Conservation (phyloP, 2,888 invertebrate genomes). For the Drosophila neutralis region DNA sequence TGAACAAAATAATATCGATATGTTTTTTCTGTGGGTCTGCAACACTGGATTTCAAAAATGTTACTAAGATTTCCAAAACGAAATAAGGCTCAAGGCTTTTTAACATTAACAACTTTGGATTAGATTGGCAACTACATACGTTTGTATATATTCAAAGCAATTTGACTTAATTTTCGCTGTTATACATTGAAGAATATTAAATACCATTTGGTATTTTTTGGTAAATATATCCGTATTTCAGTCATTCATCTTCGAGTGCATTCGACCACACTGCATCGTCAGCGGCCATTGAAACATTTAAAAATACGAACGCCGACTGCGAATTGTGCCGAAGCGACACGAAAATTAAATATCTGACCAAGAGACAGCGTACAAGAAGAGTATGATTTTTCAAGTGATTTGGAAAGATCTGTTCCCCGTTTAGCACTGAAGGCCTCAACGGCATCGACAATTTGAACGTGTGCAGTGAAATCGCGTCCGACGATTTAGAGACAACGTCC, state of each 20-base stretch:
- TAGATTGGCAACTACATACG: background rate
- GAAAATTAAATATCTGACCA: conserved; percentile 49
- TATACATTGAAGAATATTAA: no score
- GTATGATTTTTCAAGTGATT: conserved; percentile 16
- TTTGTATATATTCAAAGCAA: no score
- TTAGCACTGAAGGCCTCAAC: background rate
- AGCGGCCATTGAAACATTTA: conserved; percentile 9
- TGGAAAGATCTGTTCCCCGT: conserved; percentile 20
- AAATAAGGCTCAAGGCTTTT: background rate
- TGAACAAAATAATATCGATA: background rate
- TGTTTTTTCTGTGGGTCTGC: background rate
- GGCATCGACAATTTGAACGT: conserved; percentile 1
- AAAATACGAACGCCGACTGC: conserved; percentile 4
- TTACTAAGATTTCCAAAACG: no score
- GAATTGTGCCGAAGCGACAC: background rate
- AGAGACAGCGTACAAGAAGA: conserved; percentile 47
- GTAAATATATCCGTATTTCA: background rate
- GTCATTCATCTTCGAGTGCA: background rate
- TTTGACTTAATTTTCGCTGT: background rate
- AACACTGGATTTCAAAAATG: background rate
- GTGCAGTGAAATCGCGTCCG: conserved; percentile 3
- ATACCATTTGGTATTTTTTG: conserved; percentile 6
- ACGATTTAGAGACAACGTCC: conserved; percentile 2
- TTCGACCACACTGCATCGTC: conserved; percentile 7
- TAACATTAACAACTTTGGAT: background rate